These are phyloP conservation scores for Salvelinus namaycush DNA, from an alignment of 2,113 vertebrate species.

Conservation along the genomic window DNA sequence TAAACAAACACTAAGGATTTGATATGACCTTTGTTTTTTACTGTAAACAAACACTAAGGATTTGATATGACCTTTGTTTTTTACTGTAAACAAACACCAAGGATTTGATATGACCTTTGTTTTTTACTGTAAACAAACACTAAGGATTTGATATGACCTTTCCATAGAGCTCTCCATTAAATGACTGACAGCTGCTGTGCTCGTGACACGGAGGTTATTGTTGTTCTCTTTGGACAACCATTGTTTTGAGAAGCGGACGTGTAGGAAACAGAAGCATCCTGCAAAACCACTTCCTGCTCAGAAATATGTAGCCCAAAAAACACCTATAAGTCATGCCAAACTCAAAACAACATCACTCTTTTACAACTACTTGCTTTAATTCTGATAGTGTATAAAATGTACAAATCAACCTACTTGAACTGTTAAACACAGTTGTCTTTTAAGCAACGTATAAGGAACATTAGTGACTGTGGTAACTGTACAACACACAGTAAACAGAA, in stretches of 20 bases:
- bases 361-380: background rate
- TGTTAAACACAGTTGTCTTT: no score
- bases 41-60: background rate
- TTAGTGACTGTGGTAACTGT: no score
- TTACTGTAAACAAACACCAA: background rate
- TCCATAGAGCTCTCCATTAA: background rate
- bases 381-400: background rate
- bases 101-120: background rate
- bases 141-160: background rate
- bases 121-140: background rate
- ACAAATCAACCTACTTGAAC: no score
- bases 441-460: no score
- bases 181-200: background rate
- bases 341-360: slow-evolving; percentile 9
- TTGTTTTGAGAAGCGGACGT: slow-evolving; percentile 75
- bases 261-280: slow-evolving; percentile 78
- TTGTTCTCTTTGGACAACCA: slow-evolving; percentile 49
- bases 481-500: background rate
- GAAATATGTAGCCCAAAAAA: slow-evolving; percentile 45
- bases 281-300: slow-evolving; percentile 71
- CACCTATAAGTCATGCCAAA: slow-evolving; percentile 30
- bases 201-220: slow-evolving; percentile 33
- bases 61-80: background rate
- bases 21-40: background rate
- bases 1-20: background rate